A percentile compares a stretch with the other conserved stretches of the same genome.
Conservation (phyloP, 1,140 invertebrate genomes). For the Temnothorax curvispinosus region DNA sequence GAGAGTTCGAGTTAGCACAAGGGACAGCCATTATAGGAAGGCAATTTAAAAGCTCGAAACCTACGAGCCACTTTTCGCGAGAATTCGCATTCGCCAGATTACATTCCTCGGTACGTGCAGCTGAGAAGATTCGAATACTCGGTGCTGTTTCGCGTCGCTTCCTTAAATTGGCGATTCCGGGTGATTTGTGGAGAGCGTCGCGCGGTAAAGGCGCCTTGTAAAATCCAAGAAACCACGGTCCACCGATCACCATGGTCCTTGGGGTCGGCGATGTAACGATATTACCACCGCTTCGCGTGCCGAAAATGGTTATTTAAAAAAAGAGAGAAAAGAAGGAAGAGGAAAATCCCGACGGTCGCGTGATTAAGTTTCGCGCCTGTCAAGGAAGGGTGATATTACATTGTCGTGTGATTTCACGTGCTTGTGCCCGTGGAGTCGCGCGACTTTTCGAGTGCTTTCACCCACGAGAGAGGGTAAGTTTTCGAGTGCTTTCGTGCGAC, state of each 20-base stretch:
- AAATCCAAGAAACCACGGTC: slow-evolving; percentile 39
- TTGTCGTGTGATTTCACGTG: slow-evolving; percentile 41
- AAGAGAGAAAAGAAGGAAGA: neutral
- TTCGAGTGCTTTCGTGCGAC: slow-evolving; percentile 53
- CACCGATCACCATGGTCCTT: slow-evolving; percentile 41
- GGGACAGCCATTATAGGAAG: slow-evolving; percentile 9
- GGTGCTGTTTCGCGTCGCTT: slow-evolving; percentile 61
- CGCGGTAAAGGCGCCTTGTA: slow-evolving; percentile 15
- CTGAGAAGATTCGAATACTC: slow-evolving; percentile 44
- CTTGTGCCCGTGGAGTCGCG: neutral
- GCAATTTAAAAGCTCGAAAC: slow-evolving; percentile 49
- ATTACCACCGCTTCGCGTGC: slow-evolving; percentile 44
- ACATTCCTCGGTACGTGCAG: slow-evolving; percentile 34
- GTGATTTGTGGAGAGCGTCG: slow-evolving; percentile 37
- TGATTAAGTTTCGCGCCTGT: slow-evolving; percentile 54
- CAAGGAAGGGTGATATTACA: slow-evolving; percentile 42
- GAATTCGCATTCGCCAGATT: slow-evolving; percentile 60
- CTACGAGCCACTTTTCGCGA: slow-evolving; percentile 39
- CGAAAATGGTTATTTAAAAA: slow-evolving; percentile 15
- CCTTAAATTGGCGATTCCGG: slow-evolving; percentile 57
- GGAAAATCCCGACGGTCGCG: slow-evolving; percentile 40
- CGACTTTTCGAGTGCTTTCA: slow-evolving; percentile 31
- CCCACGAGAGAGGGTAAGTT: slow-evolving; percentile 13
- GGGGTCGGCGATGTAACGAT: slow-evolving; percentile 12
- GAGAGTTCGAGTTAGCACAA: neutral